Evolutionary conservation across 2,113 vertebrate genomes (phyloP).

Genomic region (Neotoma lepida): DNA sequence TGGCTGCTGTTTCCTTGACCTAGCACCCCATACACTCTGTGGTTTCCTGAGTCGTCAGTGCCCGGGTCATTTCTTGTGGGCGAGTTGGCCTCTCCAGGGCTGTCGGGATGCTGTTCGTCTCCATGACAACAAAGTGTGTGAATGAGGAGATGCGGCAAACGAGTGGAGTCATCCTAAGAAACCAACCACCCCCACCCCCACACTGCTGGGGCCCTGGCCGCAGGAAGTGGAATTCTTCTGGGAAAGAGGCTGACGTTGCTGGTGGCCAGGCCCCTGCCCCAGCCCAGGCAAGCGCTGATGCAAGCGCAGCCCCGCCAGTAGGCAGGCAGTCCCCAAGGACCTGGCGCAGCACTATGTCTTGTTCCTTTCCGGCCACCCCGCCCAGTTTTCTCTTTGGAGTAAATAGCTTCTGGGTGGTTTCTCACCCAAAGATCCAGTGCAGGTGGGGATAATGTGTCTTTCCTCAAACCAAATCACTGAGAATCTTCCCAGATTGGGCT

Average conservation of each 20-base stretch:
- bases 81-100: background rate
- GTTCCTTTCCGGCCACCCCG: conserved; percentile 59
- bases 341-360: conserved; percentile 35
- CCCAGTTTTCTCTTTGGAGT: conserved; percentile 39
- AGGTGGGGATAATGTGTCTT: background rate
- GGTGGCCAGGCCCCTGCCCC: conserved; percentile 20
- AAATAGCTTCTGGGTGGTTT: conserved; percentile 61
- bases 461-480: background rate
- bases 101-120: conserved; percentile 57
- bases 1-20: background rate
- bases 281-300: conserved; percentile 57
- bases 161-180: conserved; percentile 39
- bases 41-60: conserved; percentile 17
- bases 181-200: conserved; percentile 53
- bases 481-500: background rate
- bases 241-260: conserved; percentile 73
- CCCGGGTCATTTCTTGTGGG: background rate
- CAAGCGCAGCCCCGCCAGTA: conserved; percentile 18
- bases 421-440: background rate
- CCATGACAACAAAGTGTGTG: conserved; percentile 68
- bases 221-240: conserved; percentile 76
- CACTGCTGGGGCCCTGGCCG: background rate
- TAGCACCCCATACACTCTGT: background rate
- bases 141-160: background rate
- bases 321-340: conserved; percentile 43